Conservation (phyloP, 1,140 invertebrate genomes). For the Solenopsis invicta region DNA sequence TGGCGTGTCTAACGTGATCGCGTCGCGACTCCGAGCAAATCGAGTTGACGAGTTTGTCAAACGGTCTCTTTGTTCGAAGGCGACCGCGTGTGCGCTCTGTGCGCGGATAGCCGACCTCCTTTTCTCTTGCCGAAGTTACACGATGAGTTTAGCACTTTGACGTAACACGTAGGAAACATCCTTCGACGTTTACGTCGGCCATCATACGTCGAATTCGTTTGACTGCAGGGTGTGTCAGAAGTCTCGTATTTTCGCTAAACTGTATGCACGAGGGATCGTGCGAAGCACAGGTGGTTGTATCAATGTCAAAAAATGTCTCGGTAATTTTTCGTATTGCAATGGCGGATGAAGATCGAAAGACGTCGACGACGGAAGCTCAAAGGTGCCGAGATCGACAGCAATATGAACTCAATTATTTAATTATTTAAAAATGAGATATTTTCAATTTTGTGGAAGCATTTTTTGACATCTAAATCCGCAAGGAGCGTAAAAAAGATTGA, state of each 20-base stretch:
- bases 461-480: background rate
- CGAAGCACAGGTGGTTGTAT: background rate
- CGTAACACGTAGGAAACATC: constrained; percentile 55
- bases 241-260: background rate
- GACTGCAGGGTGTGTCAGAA: constrained; percentile 2
- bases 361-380: background rate
- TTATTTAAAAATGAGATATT: background rate
- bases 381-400: background rate
- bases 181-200: constrained; percentile 49
- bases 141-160: constrained; percentile 60
- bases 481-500: background rate
- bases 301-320: background rate
- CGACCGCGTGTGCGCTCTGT: background rate
- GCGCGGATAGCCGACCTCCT: constrained; percentile 40
- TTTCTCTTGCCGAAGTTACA: constrained; percentile 44
- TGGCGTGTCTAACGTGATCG: constrained; percentile 62
- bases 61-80: constrained; percentile 63
- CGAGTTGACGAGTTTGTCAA: constrained; percentile 68
- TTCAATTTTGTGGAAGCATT: background rate
- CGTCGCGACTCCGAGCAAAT: constrained; percentile 62
- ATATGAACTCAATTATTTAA: background rate
- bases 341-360: background rate
- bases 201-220: constrained; percentile 11
- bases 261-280: background rate
- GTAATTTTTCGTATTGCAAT: background rate